Evolutionary conservation across 2,113 vertebrate species (phyloP), one percentile per base, ranked within the genome.

Genomic region (Xenus cinereus): DNA sequence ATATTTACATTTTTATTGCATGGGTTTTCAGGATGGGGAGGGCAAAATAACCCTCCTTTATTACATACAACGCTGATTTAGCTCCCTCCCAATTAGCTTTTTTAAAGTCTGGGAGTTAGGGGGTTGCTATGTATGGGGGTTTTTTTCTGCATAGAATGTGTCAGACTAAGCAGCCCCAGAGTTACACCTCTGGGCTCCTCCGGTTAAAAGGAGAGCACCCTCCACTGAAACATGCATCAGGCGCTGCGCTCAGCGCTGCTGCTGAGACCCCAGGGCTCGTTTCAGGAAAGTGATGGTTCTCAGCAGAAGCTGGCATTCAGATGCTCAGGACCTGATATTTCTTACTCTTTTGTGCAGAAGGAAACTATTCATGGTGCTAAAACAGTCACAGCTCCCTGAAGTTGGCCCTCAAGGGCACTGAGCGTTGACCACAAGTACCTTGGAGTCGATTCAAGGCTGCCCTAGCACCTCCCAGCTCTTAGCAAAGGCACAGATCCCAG

Each of bases 1-100:
- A 60, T 85, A 93, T 93, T 91, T 95, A 84, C 59, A 90, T 93
- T 93, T 96, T 54, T 85, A 77, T 81, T 93, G 79, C 62, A 82
- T n/a, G 21, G 81, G 64, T 97, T 96, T 95, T 85, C 41, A 79
- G 51, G 77, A 82, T 54, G 62, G 41, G 56, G 73, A 93, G 62
- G 51, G 60, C 26, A 87, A 87, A 87, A 43, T 43, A 45, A 35
- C 17, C 23, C 28, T 94, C 74, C 39, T 75, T 59, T 73, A 63
- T 92, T 74, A 28, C 13, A 46, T 18, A 94, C 5, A 57, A 72
- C 9, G 39, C 27, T 94, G 37, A 12, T 14, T 81, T 64, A 84
- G 17, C 39, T 76, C 57, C 33, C 27, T 78, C 63, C 32, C 45
- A 79, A 41, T 54, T 62, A 87, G 30, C 20, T 93, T 92, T 88